These are phyloP conservation scores for Conus betulinus DNA, from an alignment of 1,140 invertebrate species.

Conservation along the genomic window DNA sequence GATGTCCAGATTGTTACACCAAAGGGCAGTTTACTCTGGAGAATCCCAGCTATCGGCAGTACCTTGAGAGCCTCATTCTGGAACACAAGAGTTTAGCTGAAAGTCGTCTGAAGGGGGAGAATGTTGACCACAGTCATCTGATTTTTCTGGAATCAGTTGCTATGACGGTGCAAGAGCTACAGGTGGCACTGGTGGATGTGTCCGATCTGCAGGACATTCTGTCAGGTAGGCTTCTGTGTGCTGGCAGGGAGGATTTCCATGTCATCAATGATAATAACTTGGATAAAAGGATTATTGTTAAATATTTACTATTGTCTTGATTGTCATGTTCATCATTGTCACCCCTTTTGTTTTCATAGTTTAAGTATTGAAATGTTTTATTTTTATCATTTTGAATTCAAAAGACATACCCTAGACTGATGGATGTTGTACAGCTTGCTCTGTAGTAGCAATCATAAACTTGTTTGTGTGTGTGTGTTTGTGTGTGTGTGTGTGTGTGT, in stretches of 20 bases:
- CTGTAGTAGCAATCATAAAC: too few species aligned
- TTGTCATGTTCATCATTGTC: neutral
- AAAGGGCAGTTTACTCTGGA: neutral
- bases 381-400: neutral
- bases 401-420: neutral
- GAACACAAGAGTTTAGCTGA: neutral
- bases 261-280: too few species aligned
- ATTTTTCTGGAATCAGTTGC: conserved; percentile 9
- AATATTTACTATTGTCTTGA: neutral
- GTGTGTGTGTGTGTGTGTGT: too few species aligned
- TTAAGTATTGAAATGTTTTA: neutral
- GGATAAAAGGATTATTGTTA: neutral
- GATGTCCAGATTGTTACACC: neutral
- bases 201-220: neutral
- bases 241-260: too few species aligned
- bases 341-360: neutral
- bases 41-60: neutral
- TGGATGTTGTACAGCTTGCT: too few species aligned
- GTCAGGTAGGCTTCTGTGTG: neutral
- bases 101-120: neutral
- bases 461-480: too few species aligned
- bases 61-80: neutral
- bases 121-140: neutral
- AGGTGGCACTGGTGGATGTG: neutral
- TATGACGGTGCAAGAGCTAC: neutral